Conservation (phyloP, 2,888 invertebrate genomes). For the Trachelus iudaicus region DNA sequence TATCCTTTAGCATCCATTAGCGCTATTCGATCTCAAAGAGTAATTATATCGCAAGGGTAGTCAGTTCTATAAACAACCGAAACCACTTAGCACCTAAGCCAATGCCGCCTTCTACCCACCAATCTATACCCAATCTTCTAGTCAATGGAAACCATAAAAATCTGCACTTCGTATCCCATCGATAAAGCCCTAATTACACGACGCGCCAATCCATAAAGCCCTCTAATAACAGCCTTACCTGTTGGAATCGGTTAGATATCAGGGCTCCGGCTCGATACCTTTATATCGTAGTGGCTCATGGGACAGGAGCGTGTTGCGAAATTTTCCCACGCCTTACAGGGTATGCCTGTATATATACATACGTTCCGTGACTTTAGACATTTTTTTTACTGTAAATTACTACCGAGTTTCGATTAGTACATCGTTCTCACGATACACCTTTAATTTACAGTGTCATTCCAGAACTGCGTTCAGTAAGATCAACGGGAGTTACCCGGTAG, state of each 20-base stretch:
- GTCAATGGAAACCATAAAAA: conserved; percentile 44
- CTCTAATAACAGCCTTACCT: conserved; percentile 37
- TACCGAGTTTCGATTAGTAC: neutral
- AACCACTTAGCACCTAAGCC: conserved; percentile 50
- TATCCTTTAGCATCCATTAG: neutral
- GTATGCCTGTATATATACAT: neutral
- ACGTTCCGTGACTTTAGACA: neutral
- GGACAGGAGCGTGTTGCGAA: neutral
- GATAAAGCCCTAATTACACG: conserved; percentile 56
- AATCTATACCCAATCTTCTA: conserved; percentile 45
- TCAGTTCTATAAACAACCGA: conserved; percentile 41
- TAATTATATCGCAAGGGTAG: conserved; percentile 32
- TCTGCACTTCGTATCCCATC: conserved; percentile 41
- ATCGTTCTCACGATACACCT: neutral
- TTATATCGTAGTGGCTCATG: neutral
- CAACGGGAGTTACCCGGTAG: neutral
- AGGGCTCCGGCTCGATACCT: neutral
- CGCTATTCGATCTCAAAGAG: conserved; percentile 20
- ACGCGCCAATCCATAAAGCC: conserved; percentile 40
- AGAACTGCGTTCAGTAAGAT: neutral
- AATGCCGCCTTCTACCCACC: conserved; percentile 34
- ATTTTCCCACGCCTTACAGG: neutral
- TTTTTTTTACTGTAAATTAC: neutral
- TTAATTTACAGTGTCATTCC: neutral
- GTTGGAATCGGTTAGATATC: conserved; percentile 27